Base-by-base conservation (phyloP, 1,140 invertebrate genomes). In the Orussus abietinus region DNA sequence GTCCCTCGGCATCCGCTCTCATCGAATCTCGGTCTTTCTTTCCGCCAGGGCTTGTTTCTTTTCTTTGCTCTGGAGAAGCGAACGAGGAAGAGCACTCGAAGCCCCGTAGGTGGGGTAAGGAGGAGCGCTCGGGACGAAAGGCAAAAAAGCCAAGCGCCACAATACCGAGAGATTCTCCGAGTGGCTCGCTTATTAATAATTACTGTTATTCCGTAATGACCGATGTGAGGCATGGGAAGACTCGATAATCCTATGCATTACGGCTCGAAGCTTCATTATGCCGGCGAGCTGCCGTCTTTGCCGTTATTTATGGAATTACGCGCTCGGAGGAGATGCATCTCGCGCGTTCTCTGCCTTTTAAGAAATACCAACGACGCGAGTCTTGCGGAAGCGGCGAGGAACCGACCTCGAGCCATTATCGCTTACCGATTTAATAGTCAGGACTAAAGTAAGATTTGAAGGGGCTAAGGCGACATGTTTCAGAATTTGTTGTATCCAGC, bases 231-330 rank as follows among this genome's bases (percentile, higher is more conserved):
- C 66, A 64, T 70, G 68, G 68, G 69, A 72, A 72, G 60, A 59
- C 55, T 66, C 69, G 65, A 72, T 72, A 69, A 72, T 72, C 65
- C 62, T 67, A 72, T 69, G 65, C 52, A 71, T 72, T 72, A 72
- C 30, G 29, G 45, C 22, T 45, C 61, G 59, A 67, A 62, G 61
- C 53, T 58, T 61, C 64, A 66, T 70, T 66, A 64, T 57, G 38
- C 45, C 51, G 38, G 42, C 43, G 45, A 62, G 53, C 53, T 51
- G 47, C 49, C 43, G 44, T 51, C 47, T 57, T 53, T 44, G 42
- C 47, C 52, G 59, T 62, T 66, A 59, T 64, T 62, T 56, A 59
- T 62, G 52, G 53, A 66, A 69, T 68, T 69, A 68, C 47, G 49
- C 40, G 42, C 29, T 51, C 51, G 44, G 53, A 61, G 61, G 53